phyloP scores from a whole-genome alignment of 2,797 vertebrate species.

The Micropoecilia bifurca region DNA sequence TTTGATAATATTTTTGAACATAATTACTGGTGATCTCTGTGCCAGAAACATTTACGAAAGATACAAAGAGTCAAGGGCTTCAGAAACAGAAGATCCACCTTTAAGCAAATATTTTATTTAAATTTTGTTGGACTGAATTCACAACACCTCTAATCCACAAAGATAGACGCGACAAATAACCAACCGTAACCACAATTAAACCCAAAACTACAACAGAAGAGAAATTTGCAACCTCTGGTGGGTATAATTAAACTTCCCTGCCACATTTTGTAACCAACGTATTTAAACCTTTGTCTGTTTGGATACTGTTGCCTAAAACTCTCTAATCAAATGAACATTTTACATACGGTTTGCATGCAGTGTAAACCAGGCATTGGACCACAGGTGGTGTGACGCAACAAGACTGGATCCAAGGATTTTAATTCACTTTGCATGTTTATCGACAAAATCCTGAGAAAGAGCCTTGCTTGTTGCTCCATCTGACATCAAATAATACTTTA shows the following conservation, averaged over 20 bases:
- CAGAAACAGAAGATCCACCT: neutral
- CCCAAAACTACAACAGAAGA: neutral
- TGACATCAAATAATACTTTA: neutral
- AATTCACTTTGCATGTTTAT: constrained; percentile 64
- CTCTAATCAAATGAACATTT: constrained; percentile 24
- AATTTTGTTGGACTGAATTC: constrained; percentile 2
- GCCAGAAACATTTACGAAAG: neutral
- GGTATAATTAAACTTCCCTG: neutral
- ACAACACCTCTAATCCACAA: neutral
- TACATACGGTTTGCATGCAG: constrained; percentile 72
- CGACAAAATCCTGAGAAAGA: constrained; percentile 6
- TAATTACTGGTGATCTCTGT: neutral
- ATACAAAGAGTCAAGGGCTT: neutral
- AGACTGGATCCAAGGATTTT: constrained; percentile 31
- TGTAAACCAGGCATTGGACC: constrained; percentile 41
- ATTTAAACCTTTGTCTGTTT: neutral
- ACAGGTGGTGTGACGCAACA: neutral
- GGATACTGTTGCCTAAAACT: too few species aligned
- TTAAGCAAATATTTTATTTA: neutral
- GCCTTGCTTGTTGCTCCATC: neutral
- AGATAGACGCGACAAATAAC: neutral
- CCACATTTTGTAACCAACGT: neutral
- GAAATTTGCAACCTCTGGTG: neutral
- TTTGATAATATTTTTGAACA: neutral
- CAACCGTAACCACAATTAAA: neutral